Conservation (phyloP, 2,888 invertebrate genomes). For the Dermolepida albohirtum region DNA sequence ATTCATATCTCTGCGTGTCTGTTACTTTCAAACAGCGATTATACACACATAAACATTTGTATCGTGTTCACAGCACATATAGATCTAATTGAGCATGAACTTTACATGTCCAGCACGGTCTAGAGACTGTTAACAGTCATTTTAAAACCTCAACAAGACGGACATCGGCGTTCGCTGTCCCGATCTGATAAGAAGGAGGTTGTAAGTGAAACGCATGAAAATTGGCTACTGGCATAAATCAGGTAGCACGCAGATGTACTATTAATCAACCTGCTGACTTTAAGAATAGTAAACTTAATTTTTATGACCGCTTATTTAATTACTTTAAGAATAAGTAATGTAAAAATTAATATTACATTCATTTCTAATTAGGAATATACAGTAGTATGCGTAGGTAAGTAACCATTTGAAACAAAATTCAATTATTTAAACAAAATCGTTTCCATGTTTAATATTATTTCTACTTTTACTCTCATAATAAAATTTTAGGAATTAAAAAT, state of each 20-base stretch:
- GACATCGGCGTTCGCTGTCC: conserved; percentile 7
- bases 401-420: too few relatives aligned
- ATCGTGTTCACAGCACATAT: conserved; percentile 27
- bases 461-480: too few relatives aligned
- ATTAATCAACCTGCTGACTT: too few relatives aligned
- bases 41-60: too few relatives aligned
- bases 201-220: conserved; percentile 28
- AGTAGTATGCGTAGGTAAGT: too few relatives aligned
- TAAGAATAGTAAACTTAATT: neutral
- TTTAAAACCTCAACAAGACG: conserved; percentile 21
- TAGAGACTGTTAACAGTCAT: conserved; percentile 20
- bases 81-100: conserved; percentile 34
- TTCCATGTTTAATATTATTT: too few relatives aligned
- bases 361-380: too few relatives aligned
- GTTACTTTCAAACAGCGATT: too few relatives aligned
- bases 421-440: too few relatives aligned
- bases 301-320: neutral
- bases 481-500: too few relatives aligned
- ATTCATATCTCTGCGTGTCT: too few relatives aligned
- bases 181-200: conserved; percentile 20
- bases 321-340: neutral
- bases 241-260: too few relatives aligned
- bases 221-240: neutral
- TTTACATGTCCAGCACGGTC: conserved; percentile 24
- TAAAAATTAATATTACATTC: neutral